Base-by-base conservation (phyloP, 2,113 vertebrate species). In the Malaclemys terrapin region DNA sequence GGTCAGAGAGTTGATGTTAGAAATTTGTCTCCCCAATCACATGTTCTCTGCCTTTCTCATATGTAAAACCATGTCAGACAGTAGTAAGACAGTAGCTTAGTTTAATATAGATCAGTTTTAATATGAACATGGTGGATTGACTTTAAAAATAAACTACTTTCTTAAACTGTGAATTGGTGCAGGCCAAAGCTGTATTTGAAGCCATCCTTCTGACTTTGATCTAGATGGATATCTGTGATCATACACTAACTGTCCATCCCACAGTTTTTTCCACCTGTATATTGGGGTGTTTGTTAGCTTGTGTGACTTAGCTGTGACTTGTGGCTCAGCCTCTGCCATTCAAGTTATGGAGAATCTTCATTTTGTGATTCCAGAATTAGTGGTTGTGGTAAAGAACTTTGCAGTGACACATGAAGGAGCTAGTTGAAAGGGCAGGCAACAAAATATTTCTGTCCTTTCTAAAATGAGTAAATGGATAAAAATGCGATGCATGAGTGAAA, bases 401-500 rank as follows among this genome's bases (percentile, higher is more conserved):
- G n/a, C 57, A 76, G 53, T 69, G 19, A 93, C 81, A 9, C 19
- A 75, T 89, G 59, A 56, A 93, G 65, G 88, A 89, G 86, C 65
- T 79, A 22, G 62, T 92, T 89, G 81, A 89, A 87, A 76, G 90
- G 89, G 85, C 84, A 88, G 80, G 81, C 86, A 76, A 45, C 72
- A 42, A 45, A 76, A 45, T 82, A 75, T 79, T 84, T 93, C 84
- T 88, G 56, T 85, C 78, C 5, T 0, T 84, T 80, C 42, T 87
- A 53, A 20, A 11, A 31, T 86, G 89, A 87, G 47, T 72, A 82
- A 3, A 84, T 72, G 79, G 54, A n/a, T 42, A 89, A 75, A 94
- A 82, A 62, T 25, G 57, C 6, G 8, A 49, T 88, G 35, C 75
- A 81, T 52, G 72, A 84, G 84, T 87, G 93, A 45, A 95, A 85